phyloP scores from a whole-genome alignment of 2,113 vertebrate genomes.

The Steatornis caripensis region DNA sequence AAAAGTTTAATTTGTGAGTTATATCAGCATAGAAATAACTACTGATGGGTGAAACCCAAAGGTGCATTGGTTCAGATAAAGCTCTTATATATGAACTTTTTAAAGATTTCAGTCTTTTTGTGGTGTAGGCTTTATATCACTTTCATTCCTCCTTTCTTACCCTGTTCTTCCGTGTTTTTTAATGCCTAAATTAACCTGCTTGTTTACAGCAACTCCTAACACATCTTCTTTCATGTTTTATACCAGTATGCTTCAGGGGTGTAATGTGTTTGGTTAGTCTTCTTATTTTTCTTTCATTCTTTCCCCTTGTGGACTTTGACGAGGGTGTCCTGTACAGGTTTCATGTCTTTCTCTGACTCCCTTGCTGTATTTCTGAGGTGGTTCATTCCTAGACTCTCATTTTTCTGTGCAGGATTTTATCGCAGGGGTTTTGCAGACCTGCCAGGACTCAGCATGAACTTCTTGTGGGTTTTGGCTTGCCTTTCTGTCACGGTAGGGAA shows the following conservation, averaged over 20 bases:
- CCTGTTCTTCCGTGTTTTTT: neutral
- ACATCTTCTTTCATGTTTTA: neutral
- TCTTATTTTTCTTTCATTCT: too few relatives aligned
- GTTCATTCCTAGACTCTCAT: neutral
- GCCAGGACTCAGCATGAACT: neutral
- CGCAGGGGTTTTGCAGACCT: neutral
- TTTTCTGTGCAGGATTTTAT: neutral
- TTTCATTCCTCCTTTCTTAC: neutral
- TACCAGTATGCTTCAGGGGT: neutral
- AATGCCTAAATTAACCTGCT: neutral
- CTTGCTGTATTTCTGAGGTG: neutral
- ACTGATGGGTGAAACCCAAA: conserved; percentile 12
- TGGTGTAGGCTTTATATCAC: neutral
- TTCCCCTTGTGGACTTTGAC: neutral
- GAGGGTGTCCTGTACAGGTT: neutral
- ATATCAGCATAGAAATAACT: conserved; percentile 33
- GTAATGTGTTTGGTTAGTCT: neutral
- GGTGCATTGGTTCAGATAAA: conserved; percentile 6
- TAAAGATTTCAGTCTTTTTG: neutral
- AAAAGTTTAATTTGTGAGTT: conserved; percentile 60
- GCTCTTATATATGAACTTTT: neutral
- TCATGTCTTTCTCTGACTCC: neutral
- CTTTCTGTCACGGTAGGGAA: neutral
- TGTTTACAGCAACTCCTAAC: neutral
- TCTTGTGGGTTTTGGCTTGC: neutral